Percentiles rank a stretch among this genome's conserved stretches.
Evolutionary conservation across 2,888 invertebrate species (phyloP).

Genomic region (Plebejus argus): DNA sequence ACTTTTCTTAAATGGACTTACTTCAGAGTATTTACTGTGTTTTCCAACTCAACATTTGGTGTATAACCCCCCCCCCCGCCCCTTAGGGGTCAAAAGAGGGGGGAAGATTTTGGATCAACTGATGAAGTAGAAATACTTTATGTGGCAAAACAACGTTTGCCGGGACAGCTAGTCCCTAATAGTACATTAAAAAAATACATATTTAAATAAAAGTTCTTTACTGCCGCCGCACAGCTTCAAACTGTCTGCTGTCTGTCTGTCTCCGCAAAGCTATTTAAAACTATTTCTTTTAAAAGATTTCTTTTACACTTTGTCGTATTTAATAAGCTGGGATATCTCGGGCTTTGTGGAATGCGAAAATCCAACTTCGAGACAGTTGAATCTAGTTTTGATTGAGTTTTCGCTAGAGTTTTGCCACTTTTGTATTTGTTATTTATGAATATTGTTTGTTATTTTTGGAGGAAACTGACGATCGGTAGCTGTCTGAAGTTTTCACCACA

Average conservation of each 20-base stretch:
- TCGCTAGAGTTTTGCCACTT: neutral
- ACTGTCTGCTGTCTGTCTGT: neutral
- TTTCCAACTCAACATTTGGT: no score
- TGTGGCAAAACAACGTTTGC: no score
- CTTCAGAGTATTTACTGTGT: no score
- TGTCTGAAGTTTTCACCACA: neutral
- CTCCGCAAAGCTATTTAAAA: slow-evolving; percentile 7
- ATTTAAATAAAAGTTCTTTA: neutral
- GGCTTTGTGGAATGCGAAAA: slow-evolving; percentile 9
- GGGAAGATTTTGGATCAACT: no score
- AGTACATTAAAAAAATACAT: neutral
- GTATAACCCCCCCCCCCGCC: no score
- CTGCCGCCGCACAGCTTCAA: neutral
- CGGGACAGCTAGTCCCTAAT: no score
- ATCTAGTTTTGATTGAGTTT: slow-evolving; percentile 23
- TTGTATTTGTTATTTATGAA: slow-evolving; percentile 23
- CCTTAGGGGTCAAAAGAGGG: no score
- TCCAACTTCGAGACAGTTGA: neutral
- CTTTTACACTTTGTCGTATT: slow-evolving; percentile 12
- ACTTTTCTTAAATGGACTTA: no score
- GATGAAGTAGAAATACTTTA: no score
- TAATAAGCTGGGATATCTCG: neutral
- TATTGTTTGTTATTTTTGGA: slow-evolving; percentile 11
- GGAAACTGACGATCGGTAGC: neutral
- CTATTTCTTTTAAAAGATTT: slow-evolving; percentile 15